Evolutionary conservation across 2,888 invertebrate species (phyloP).

Genomic region (Pyrocoelia pectoralis): DNA sequence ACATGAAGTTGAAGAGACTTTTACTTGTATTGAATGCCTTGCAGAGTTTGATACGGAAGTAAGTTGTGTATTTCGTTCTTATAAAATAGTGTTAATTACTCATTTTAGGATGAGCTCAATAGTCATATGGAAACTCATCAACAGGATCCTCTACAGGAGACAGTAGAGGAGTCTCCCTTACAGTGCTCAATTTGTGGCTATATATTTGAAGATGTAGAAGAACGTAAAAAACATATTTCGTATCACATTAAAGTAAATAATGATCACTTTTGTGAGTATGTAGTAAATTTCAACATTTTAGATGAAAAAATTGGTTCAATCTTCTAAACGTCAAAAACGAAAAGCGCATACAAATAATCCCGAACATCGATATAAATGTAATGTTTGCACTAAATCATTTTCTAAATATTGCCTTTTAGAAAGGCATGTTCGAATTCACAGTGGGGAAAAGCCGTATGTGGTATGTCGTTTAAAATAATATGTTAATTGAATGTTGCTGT

Average conservation of each 20-base stretch:
- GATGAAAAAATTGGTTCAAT: constrained; percentile 47
- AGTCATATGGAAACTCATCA: constrained; percentile 61
- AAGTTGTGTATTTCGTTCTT: no score
- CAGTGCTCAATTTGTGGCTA: constrained; percentile 67
- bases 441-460: constrained; percentile 69
- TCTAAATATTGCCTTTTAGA: constrained; percentile 71
- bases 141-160: constrained; percentile 40
- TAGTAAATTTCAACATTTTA: constrained; percentile 18
- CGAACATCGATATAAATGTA: constrained; percentile 57
- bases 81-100: no score
- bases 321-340: constrained; percentile 39
- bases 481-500: background rate
- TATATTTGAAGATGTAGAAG: constrained; percentile 59
- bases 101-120: constrained; percentile 61
- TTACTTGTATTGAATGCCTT: constrained; percentile 53
- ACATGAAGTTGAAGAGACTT: constrained; percentile 57
- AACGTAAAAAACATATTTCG: constrained; percentile 62
- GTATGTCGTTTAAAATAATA: constrained; percentile 51
- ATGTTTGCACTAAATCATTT: constrained; percentile 64
- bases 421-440: constrained; percentile 72
- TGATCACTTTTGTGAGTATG: constrained; percentile 22
- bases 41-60: constrained; percentile 56
- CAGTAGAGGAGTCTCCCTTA: constrained; percentile 51
- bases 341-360: constrained; percentile 38
- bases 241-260: constrained; percentile 65